A percentile compares a stretch with the other conserved stretches of the same genome.
Conservation (phyloP, 2,888 invertebrate genomes). For the Drosophila acutilabella region DNA sequence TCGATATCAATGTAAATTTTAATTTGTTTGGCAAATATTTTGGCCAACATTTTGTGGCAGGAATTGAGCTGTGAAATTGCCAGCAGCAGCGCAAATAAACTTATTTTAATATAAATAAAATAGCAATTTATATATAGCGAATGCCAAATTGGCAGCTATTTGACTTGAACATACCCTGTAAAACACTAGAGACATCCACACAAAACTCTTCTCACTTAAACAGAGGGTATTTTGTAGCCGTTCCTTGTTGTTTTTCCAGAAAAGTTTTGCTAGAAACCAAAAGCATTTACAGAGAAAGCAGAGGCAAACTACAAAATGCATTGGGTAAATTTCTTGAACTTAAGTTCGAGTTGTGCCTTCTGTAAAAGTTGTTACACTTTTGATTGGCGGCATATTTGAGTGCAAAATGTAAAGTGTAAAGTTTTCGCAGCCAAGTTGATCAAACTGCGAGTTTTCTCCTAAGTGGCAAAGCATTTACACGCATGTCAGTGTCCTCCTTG, state of each 20-base stretch:
- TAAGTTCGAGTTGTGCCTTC: conserved; percentile 17
- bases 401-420: conserved; percentile 62
- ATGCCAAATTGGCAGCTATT: conserved; percentile 16
- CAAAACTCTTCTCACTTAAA: background rate
- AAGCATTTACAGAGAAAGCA: conserved; percentile 44
- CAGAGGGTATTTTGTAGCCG: conserved; percentile 7
- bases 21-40: conserved; percentile 78
- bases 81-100: conserved; percentile 27
- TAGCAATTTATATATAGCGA: background rate
- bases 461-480: conserved; percentile 74
- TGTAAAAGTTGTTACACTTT: conserved; percentile 54
- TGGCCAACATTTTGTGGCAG: conserved; percentile 56
- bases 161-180: background rate
- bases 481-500: conserved; percentile 48
- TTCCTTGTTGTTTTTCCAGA: background rate
- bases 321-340: conserved; percentile 32
- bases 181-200: no score
- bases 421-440: conserved; percentile 57
- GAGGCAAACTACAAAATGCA: conserved; percentile 43
- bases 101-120: conserved; percentile 35
- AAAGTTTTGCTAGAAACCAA: conserved; percentile 22
- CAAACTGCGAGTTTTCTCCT: conserved; percentile 44
- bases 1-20: conserved; percentile 78
- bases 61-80: conserved; percentile 67
- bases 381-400: conserved; percentile 75